Evolutionary conservation across 2,797 vertebrate species (phyloP).

Genomic region (Sebastiscus tertius): DNA sequence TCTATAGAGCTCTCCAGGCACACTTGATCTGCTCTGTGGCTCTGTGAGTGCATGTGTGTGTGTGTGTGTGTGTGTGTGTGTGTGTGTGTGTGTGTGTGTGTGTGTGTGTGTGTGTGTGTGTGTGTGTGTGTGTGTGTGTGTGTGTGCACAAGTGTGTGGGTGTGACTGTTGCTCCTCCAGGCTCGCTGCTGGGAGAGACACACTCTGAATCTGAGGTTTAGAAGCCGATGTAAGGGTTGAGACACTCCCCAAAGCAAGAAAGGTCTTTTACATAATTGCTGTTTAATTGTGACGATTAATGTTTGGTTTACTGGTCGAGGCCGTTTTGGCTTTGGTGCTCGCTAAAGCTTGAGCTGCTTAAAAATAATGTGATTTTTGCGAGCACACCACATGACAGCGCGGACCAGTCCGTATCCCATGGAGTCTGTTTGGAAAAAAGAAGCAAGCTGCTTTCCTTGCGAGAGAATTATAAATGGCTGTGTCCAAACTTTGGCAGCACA

Average conservation of each 20-base stretch:
- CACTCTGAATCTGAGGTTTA: slow-evolving; percentile 44
- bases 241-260: slow-evolving; percentile 50
- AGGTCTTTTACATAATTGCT: slow-evolving; percentile 55
- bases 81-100: slow-evolving; percentile 59
- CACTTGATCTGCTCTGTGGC: slow-evolving; percentile 75
- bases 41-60: slow-evolving; percentile 48
- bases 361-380: slow-evolving; percentile 26
- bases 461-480: slow-evolving; percentile 67
- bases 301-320: slow-evolving; percentile 37
- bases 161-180: slow-evolving; percentile 65
- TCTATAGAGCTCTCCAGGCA: slow-evolving; percentile 73
- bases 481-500: slow-evolving; percentile 69
- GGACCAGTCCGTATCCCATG: slow-evolving; percentile 42
- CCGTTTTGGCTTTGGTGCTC: slow-evolving; percentile 16
- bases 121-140: slow-evolving; percentile 36
- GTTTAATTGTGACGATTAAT: slow-evolving; percentile 66
- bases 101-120: slow-evolving; percentile 63
- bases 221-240: slow-evolving; percentile 59
- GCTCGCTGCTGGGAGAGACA: slow-evolving; percentile 54
- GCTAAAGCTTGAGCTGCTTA: slow-evolving; percentile 30
- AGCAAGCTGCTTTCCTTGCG: slow-evolving; percentile 60
- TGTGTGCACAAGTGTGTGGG: slow-evolving; percentile 50
- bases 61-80: slow-evolving; percentile 36
- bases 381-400: slow-evolving; percentile 43
- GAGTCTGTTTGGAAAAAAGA: slow-evolving; percentile 55